Evolutionary conservation across 2,113 vertebrate species (phyloP).

Genomic region (Grus americana): DNA sequence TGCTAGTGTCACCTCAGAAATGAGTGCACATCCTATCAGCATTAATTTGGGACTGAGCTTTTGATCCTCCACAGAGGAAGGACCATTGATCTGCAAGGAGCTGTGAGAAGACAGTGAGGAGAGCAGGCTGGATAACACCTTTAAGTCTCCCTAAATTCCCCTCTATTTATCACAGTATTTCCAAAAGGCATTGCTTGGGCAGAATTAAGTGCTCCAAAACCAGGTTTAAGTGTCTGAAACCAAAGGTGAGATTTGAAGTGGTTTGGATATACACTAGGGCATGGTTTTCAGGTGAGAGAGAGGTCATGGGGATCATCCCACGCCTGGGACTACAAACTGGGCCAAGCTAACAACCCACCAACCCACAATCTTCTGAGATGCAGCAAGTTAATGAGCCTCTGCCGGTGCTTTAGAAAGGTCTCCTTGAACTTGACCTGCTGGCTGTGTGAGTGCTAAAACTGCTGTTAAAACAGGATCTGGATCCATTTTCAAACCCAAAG

Average conservation of each 20-base stretch:
- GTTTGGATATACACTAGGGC: background rate
- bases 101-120: background rate
- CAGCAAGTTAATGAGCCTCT: background rate
- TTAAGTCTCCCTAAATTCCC: background rate
- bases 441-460: background rate
- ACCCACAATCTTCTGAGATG: background rate
- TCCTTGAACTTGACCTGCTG: slow-evolving; percentile 10
- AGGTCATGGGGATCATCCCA: background rate
- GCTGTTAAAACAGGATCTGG: background rate
- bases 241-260: slow-evolving; percentile 10
- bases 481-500: background rate
- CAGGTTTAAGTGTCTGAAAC: background rate
- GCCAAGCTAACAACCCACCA: background rate
- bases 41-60: background rate
- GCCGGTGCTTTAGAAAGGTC: background rate
- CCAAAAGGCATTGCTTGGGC: background rate
- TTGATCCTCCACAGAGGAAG: background rate
- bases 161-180: background rate
- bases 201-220: background rate
- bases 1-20: background rate
- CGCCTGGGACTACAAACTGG: background rate
- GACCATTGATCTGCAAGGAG: background rate
- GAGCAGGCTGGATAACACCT: background rate
- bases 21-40: background rate
- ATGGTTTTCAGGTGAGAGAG: background rate